phyloP scores from a whole-genome alignment of 2,113 vertebrate genomes.

The Sylvia atricapilla region DNA sequence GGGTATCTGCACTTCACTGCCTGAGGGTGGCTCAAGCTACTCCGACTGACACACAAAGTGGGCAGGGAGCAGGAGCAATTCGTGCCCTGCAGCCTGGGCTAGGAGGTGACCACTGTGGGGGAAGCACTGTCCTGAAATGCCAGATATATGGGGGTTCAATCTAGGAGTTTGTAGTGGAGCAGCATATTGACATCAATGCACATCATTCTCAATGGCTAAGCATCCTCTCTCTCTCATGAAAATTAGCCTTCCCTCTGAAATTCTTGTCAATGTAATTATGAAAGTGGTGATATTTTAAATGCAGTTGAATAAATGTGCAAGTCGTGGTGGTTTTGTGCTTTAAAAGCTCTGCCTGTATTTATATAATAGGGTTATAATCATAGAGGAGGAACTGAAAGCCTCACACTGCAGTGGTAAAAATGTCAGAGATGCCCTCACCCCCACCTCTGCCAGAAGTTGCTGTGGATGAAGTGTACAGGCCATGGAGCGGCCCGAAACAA shows the following conservation, averaged over 20 bases:
- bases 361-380: slow-evolving; percentile 7
- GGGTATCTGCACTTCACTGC: not conserved
- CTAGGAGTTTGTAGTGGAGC: no score
- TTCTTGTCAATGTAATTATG: not conserved
- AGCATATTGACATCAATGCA: no score
- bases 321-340: not conserved
- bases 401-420: not conserved
- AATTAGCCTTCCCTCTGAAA: not conserved
- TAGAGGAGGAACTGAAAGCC: slow-evolving; percentile 14
- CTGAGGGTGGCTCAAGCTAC: not conserved
- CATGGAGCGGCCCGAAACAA: not conserved
- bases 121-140: not conserved
- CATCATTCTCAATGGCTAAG: not conserved
- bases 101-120: not conserved
- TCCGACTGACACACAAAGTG: not conserved
- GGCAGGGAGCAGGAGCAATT: not conserved
- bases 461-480: not conserved
- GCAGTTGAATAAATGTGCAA: not conserved
- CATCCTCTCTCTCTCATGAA: not conserved
- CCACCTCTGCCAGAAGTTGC: not conserved
- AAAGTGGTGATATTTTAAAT: slow-evolving; percentile 10
- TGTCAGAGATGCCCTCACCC: not conserved
- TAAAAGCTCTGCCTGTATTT: slow-evolving; percentile 8
- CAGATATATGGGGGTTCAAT: no score
- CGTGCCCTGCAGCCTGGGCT: not conserved